Evolutionary conservation across 2,888 invertebrate species (phyloP).

Genomic region (Stenchaetothrips biformis): DNA sequence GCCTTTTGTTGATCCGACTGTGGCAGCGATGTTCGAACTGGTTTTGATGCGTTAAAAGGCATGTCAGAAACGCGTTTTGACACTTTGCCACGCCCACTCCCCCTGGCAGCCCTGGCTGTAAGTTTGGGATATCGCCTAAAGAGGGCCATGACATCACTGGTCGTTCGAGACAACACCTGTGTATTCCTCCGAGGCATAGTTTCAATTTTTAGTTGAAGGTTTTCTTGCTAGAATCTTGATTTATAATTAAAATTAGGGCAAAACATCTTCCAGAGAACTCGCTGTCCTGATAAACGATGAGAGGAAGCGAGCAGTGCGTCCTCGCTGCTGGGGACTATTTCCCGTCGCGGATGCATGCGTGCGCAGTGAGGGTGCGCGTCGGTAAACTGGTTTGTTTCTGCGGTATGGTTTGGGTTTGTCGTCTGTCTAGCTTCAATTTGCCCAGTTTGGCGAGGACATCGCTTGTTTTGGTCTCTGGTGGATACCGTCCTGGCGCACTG

Average conservation of each 20-base stretch:
- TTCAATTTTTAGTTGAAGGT: background rate
- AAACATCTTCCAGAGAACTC: background rate
- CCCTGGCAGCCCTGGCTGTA: background rate
- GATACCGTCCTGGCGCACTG: background rate
- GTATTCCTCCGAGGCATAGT: background rate
- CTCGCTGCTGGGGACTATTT: background rate
- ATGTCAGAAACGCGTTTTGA: too few species aligned
- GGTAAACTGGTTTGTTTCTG: background rate
- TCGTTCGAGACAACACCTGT: background rate
- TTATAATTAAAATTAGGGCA: background rate
- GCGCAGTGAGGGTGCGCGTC: background rate
- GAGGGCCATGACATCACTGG: slow-evolving; percentile 13
- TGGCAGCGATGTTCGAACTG: too few species aligned
- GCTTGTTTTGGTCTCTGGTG: background rate
- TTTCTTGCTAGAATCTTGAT: background rate
- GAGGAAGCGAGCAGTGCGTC: too few species aligned
- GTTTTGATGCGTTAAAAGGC: too few species aligned
- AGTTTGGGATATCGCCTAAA: slow-evolving; percentile 1
- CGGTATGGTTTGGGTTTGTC: slow-evolving; percentile 20
- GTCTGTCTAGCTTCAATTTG: slow-evolving; percentile 2
- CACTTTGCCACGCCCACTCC: slow-evolving; percentile 7
- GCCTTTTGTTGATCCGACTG: too few species aligned
- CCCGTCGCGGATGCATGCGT: background rate
- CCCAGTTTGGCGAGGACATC: background rate
- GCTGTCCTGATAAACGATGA: too few species aligned